Conservation (phyloP, 2,113 vertebrate genomes). For the Prochilodus magdalenae region DNA sequence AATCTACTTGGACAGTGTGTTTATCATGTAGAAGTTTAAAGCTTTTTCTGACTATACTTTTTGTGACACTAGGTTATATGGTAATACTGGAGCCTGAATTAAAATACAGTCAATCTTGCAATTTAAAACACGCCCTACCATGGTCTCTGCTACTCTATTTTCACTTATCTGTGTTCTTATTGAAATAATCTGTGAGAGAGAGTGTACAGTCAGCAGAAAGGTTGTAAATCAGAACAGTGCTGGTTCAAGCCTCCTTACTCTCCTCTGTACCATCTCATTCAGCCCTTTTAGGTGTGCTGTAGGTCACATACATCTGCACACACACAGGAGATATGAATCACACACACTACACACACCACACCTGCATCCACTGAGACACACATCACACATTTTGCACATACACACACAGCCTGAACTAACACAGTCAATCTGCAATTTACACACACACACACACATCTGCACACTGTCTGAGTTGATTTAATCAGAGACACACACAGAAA, state of each 20-base stretch:
- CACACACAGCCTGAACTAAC: too few species aligned
- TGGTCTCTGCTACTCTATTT: background rate
- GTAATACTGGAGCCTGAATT: too few species aligned
- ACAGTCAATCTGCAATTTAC: conserved; percentile 29
- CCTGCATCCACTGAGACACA: too few species aligned
- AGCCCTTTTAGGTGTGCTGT: background rate
- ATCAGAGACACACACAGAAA: conserved; percentile 41
- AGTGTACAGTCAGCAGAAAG: conserved; percentile 23
- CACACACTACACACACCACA: conserved; percentile 30
- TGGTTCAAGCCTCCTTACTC: background rate
- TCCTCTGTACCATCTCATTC: background rate
- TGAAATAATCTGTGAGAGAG: background rate
- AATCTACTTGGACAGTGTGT: too few species aligned
- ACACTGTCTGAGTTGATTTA: too few species aligned
- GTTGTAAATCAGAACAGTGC: background rate
- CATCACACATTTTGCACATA: conserved; percentile 29
- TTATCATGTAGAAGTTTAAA: too few species aligned
- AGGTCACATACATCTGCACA: conserved; percentile 6
- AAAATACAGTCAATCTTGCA: conserved; percentile 6
- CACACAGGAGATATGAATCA: too few species aligned
- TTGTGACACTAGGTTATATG: too few species aligned
- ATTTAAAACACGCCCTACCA: conserved; percentile 3
- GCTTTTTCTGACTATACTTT: too few species aligned
- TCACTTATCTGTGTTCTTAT: conserved; percentile 7
- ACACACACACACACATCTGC: conserved; percentile 28